Evolutionary conservation across 2,888 invertebrate species (phyloP), one percentile per base, ranked within the genome.

Genomic region (Spatulosminthurus flaviceps): DNA sequence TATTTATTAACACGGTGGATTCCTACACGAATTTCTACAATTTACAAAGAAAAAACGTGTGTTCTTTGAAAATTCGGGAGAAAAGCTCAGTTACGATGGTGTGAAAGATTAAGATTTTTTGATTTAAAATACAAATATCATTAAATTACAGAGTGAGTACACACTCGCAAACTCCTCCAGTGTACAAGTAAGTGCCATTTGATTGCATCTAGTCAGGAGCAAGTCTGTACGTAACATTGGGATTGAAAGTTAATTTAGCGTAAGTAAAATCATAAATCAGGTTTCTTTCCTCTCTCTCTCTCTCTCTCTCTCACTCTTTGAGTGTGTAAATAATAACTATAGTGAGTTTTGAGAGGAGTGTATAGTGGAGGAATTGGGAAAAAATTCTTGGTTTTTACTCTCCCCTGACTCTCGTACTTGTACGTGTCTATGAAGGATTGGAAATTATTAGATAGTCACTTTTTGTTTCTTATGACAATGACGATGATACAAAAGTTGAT

Each of bases 211-310:
- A 51, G 5, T n/a, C n/a, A n/a, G n/a, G n/a, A n/a, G 51, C 51
- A 51, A 9, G 16, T 9, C 4, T 34, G 9, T 34, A 9, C 34
- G 34, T 69, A 28, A n/a, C n/a, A n/a, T n/a, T 41, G 26, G 7
- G 43, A 75, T 75, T 75, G 61, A 66, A 41, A 75, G 64, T 60
- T 77, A 77, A 77, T 77, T 77, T 77, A 77, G 71, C 77, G 70
- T 70, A 43, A 77, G 77, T 77, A 77, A 77, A 34, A 70, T 51
- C 13, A 71, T 26, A 43, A 34, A 77, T 77, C 77, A 70, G 77
- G 77, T 77, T 77, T 77, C n/a, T 5, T 51, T 51, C 51, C n/a
- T n/a, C n/a, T n/a, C n/a, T n/a, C n/a, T n/a, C n/a, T n/a, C n/a
- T n/a, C n/a, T n/a, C n/a, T n/a, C n/a, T n/a, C n/a, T n/a, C n/a